These are phyloP conservation scores for Eupeodes latifasciatus DNA, from an alignment of 2,888 invertebrate genomes.

Conservation along the genomic window DNA sequence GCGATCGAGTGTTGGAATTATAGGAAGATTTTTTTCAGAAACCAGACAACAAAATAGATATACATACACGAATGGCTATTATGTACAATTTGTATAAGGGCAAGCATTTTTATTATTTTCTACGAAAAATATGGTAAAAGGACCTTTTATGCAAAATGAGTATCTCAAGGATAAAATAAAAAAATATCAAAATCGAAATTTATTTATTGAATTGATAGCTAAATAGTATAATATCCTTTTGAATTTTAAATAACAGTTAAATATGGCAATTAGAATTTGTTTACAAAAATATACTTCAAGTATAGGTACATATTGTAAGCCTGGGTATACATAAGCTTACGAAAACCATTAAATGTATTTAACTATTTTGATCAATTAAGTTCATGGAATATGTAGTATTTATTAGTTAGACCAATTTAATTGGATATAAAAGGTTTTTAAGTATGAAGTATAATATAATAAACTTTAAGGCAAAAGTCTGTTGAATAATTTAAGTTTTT, in stretches of 20 bases:
- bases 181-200: background rate
- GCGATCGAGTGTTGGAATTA: too few relatives aligned
- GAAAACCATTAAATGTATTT: too few relatives aligned
- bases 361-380: too few relatives aligned
- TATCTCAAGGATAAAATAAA: background rate
- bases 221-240: background rate
- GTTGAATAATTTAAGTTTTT: too few relatives aligned
- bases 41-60: constrained; percentile 17
- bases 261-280: background rate
- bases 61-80: too few relatives aligned
- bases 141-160: background rate
- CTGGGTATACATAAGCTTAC: too few relatives aligned
- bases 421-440: too few relatives aligned
- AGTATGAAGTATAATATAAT: too few relatives aligned
- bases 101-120: constrained; percentile 1
- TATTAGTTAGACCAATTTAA: too few relatives aligned
- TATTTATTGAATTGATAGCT: background rate
- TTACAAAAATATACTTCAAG: background rate
- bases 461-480: too few relatives aligned
- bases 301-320: too few relatives aligned
- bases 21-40: background rate
- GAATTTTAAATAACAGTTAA: background rate
- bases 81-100: background rate
- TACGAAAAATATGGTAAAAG: background rate
- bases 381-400: too few relatives aligned